Evolutionary conservation across 2,888 invertebrate genomes (phyloP), one percentile per base, ranked within the genome.

Genomic region (Zhuqinia jingwanae): DNA sequence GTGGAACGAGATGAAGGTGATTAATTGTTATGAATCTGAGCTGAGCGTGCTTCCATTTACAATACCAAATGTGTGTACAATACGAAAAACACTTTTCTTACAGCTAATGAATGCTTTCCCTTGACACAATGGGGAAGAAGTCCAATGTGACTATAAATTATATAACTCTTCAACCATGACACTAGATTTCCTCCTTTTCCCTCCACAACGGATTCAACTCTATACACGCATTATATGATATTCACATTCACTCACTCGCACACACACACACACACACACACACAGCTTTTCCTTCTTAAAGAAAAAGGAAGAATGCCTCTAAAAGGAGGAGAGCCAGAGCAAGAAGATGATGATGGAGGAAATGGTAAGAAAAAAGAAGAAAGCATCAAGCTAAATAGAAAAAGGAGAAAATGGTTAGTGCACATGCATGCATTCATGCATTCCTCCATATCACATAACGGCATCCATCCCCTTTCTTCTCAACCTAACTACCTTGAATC

Each of bases 11-110:
- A 76, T 83, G 90, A 87, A 88, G 88, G 85, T 86, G 88, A 83
- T 89, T 89, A 89, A 89, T 89, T 89, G 89, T 89, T 89, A 89
- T 87, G 87, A 89, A 89, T 89, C 89, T 89, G 89, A 89, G 89
- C 89, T n/a, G n/a, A n/a, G 36, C 8, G 86, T 87, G 87, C 84
- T 84, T 85, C 85, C 89, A 83, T 86, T 88, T 87, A 86, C 84
- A 87, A 84, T 85, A 85, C 79, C 79, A 76, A n/a, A 86, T 60
- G 70, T 82, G 84, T 87, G 83, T 82, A 88, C 87, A 87, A 81
- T 88, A 87, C 76, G 88, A 87, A 85, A 86, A 87, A 85, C 89
- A 88, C 88, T 88, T 88, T 88, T 88, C 88, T 78, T 89, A 83
- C 77, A 83, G 87, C 88, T 89, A 89, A 89, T 89, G 89, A 89